These are phyloP conservation scores for Achatina immaculata DNA, from an alignment of 1,140 invertebrate species.

Conservation along the genomic window DNA sequence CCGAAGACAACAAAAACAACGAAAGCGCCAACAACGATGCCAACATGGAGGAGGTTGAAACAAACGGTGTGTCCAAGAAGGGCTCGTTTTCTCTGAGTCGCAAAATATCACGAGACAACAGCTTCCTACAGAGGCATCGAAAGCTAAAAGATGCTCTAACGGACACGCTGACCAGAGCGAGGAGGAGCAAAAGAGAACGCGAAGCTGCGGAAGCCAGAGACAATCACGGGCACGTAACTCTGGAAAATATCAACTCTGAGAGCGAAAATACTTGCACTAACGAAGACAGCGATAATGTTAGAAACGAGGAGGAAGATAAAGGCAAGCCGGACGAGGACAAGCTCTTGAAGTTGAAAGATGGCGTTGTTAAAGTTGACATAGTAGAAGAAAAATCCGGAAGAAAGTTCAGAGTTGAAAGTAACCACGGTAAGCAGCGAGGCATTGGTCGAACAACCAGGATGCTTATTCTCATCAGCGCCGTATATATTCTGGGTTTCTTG, in stretches of 20 bases:
- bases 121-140: slow-evolving; percentile 23
- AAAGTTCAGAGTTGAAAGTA: neutral
- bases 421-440: neutral
- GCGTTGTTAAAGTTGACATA: neutral
- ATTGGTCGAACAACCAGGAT: slow-evolving; percentile 44
- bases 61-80: slow-evolving; percentile 1
- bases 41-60: neutral
- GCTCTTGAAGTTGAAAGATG: neutral
- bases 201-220: neutral
- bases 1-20: neutral
- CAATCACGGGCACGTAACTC: neutral
- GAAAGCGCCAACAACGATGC: neutral
- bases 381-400: neutral
- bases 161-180: slow-evolving; percentile 25
- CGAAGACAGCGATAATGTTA: neutral
- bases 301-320: neutral
- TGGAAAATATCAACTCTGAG: neutral
- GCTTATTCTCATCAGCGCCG: slow-evolving; percentile 51
- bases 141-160: slow-evolving; percentile 25
- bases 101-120: slow-evolving; percentile 30
- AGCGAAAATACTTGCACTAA: neutral
- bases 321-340: neutral
- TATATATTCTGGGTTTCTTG: slow-evolving; percentile 51
- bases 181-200: slow-evolving; percentile 6
- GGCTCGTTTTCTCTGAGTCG: neutral